Evolutionary conservation across 1,140 invertebrate genomes (phyloP), one percentile per base, ranked within the genome.

Genomic region (Sarcophaga bullata): DNA sequence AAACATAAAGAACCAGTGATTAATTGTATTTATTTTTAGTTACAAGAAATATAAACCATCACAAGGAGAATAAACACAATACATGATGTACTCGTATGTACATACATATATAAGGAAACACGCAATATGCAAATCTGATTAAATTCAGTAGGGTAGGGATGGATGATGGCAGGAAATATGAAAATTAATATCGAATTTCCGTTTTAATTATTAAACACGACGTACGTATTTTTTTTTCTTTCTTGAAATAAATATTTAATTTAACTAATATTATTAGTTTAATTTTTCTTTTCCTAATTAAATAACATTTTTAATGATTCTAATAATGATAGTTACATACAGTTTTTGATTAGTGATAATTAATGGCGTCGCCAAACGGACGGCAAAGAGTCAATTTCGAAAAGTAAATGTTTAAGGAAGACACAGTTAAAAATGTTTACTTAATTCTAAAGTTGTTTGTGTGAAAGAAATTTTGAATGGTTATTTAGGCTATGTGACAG

Each of bases 171-270:
- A 58, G 52, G 52, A 58, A 58, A 58, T 58, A 37, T 2, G 11
- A 68, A 68, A 19, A 68, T 68, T 68, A 68, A 68, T 68, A 68
- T 68, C 17, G n/a, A 68, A 68, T 68, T 68, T 68, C 58, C 58
- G 15, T 17, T 68, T 19, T 17, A 62, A 15, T 58, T 13, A 7
- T 3, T 19, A 19, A 68, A 19, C 6, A 19, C 58, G 58, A 1
- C 50, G 8, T 52, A 52, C 8, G 13, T 13, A 13, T 10, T 52
- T 3, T n/a, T n/a, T n/a, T n/a, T n/a, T n/a, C n/a, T 10, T 52
- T 52, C 13, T 52, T 52, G 50, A 52, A 52, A 37, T 37, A 37
- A 37, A 37, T 9, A 52, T 6, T 68, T 68, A 19, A 68, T 19
- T 68, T 8, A 19, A 68, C 25, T 37, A 37, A 37, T 37, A 37